Conservation (phyloP, 2,113 vertebrate genomes). For the Sitta europaea region DNA sequence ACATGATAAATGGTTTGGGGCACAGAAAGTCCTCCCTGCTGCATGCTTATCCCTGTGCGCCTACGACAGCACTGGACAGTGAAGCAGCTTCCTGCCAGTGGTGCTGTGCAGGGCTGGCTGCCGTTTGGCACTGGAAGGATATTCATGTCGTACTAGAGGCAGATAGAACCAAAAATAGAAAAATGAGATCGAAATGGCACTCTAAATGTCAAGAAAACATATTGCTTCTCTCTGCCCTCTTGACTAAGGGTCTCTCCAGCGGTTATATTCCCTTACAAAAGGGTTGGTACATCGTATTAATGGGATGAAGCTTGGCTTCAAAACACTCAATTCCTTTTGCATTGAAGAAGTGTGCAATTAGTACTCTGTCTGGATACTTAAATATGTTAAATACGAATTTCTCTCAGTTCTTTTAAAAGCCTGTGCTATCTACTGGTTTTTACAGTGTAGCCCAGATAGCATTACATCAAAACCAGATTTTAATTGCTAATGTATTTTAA, state of each 20-base stretch:
- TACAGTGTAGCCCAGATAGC: background rate
- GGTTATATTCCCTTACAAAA: rapidly evolving
- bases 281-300: rapidly evolving
- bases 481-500: background rate
- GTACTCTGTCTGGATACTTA: background rate
- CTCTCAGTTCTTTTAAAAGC: background rate
- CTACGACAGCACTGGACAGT: no score
- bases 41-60: background rate
- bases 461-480: background rate
- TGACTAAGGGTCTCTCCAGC: background rate
- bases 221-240: background rate
- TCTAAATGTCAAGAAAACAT: background rate
- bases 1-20: background rate
- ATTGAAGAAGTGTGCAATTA: background rate
- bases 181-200: background rate
- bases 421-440: background rate
- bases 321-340: background rate
- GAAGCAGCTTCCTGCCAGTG: background rate
- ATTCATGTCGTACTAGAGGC: no score
- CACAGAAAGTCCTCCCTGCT: background rate
- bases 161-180: background rate
- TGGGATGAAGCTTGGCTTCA: background rate
- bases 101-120: background rate
- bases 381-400: background rate
- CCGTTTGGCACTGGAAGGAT: no score